phyloP scores from a whole-genome alignment of 1,140 invertebrate genomes.

The Calycopis cecrops region DNA sequence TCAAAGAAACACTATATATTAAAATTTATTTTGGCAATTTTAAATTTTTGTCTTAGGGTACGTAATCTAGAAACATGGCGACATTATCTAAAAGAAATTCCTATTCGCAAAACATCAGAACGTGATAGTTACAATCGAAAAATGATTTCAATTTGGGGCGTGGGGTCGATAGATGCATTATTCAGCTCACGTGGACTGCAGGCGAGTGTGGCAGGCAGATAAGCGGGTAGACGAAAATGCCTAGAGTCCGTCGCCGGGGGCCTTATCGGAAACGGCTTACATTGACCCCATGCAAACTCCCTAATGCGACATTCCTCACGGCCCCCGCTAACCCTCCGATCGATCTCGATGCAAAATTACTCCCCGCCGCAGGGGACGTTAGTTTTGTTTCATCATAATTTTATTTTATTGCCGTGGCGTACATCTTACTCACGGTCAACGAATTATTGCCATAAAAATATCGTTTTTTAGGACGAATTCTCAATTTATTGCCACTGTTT shows the following conservation, averaged over 20 bases:
- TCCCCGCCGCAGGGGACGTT: conserved; percentile 44
- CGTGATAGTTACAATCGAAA: conserved; percentile 39
- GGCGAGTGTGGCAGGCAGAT: conserved; percentile 64
- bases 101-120: no score
- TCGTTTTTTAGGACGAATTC: no score
- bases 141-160: conserved; percentile 66
- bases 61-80: no score
- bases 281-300: conserved; percentile 70
- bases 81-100: no score
- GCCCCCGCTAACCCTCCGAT: conserved; percentile 49
- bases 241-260: conserved; percentile 51
- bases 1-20: no score
- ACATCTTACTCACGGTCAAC: conserved; percentile 3
- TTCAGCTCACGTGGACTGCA: conserved; percentile 58
- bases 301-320: conserved; percentile 62
- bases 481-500: no score
- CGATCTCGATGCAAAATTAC: conserved; percentile 69
- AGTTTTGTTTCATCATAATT: conserved; percentile 57
- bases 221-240: conserved; percentile 51
- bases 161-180: conserved; percentile 50
- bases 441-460: not conserved
- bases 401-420: conserved; percentile 51
- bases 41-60: no score
- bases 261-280: conserved; percentile 73
- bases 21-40: no score